Percentiles rank a stretch among this genome's conserved stretches.
Conservation (phyloP, 2,797 vertebrate species). For the Sebastes iracundus region DNA sequence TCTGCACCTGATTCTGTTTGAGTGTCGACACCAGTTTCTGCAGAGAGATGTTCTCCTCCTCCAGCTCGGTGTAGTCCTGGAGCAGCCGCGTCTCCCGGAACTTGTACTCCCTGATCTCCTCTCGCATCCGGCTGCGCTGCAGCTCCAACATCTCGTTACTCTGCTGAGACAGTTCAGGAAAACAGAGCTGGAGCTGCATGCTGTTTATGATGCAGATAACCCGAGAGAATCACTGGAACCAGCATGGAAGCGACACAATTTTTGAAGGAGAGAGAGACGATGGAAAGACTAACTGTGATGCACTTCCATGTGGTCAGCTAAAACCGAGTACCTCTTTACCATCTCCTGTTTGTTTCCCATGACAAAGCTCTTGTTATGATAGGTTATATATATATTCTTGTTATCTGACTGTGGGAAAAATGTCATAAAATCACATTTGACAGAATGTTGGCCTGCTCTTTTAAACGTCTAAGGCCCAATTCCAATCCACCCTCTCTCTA, state of each 20-base stretch:
- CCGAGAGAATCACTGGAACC: neutral
- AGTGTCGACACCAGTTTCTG: conserved; percentile 95
- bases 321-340: neutral
- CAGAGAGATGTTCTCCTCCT: conserved; percentile 96
- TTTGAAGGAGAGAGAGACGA: neutral
- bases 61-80: conserved; percentile 96
- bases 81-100: conserved; percentile 91
- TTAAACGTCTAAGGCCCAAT: neutral
- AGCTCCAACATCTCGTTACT: conserved; percentile 93
- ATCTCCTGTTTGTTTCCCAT: neutral
- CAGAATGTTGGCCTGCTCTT: neutral
- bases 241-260: neutral
- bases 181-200: neutral
- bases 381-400: neutral
- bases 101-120: conserved; percentile 94
- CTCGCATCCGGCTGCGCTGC: conserved; percentile 92
- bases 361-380: neutral
- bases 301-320: neutral
- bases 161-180: conserved; percentile 72
- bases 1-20: conserved; percentile 93
- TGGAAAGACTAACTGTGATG: neutral
- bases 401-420: neutral
- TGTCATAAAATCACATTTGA: neutral
- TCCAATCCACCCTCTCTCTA: too few species aligned
- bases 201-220: neutral